Percentiles rank a stretch among this genome's conserved stretches.
These are phyloP conservation scores for Sminthurinus signatus DNA, from an alignment of 1,140 invertebrate genomes.

Conservation along the genomic window DNA sequence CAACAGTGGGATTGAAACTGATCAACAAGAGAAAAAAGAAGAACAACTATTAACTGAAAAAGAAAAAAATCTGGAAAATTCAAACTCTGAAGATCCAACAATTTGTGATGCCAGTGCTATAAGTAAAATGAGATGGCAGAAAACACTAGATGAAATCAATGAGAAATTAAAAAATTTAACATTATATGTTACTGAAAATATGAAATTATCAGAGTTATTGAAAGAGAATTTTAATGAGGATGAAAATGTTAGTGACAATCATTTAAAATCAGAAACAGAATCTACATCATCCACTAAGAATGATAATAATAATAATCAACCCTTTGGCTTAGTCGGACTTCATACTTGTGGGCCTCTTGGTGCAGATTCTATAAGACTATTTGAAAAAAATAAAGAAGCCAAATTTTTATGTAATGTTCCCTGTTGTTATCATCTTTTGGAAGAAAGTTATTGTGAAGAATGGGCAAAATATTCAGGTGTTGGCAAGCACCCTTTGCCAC, in stretches of 20 bases:
- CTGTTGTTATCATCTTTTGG: constrained; percentile 82
- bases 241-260: too few relatives aligned
- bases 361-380: constrained; percentile 65
- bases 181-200: constrained; percentile 17
- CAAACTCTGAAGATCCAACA: background rate
- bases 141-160: too few relatives aligned
- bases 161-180: constrained; percentile 19
- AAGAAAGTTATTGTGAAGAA: constrained; percentile 49
- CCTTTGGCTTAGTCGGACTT: constrained; percentile 62
- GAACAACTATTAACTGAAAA: background rate
- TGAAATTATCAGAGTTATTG: constrained; percentile 16
- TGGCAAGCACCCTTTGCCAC: background rate
- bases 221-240: background rate
- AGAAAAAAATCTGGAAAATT: background rate
- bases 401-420: constrained; percentile 68
- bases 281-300: background rate
- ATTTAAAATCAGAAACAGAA: too few relatives aligned
- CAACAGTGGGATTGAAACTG: background rate
- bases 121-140: background rate
- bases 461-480: constrained; percentile 26
- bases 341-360: constrained; percentile 85
- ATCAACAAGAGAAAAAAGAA: background rate
- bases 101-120: background rate
- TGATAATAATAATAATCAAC: background rate
- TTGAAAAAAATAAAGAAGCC: constrained; percentile 51